A percentile compares a stretch with the other conserved stretches of the same genome.
Evolutionary conservation across 2,888 invertebrate genomes (phyloP).

Genomic region (Idaea dimidiata): DNA sequence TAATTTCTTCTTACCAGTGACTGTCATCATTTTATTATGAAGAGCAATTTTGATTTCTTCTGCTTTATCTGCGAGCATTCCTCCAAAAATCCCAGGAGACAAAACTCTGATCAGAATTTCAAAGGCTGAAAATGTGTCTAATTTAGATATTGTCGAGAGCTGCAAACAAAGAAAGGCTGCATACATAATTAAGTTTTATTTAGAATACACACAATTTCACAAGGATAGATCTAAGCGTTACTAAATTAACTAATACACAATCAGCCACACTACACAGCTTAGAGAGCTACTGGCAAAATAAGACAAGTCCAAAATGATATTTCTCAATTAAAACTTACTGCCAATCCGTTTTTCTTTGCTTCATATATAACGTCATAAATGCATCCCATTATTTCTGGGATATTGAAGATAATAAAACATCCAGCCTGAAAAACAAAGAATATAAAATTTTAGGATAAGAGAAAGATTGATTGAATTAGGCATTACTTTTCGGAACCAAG

Average conservation of each 20-base stretch:
- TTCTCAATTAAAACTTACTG: not conserved
- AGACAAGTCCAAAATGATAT: not conserved
- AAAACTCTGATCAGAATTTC: not conserved
- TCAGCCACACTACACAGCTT: no score
- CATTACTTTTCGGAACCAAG: no score
- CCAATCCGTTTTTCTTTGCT: not conserved
- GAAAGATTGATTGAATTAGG: not conserved
- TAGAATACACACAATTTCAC: no score
- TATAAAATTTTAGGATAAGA: not conserved
- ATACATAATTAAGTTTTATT: not conserved
- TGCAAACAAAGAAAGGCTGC: conserved; percentile 1
- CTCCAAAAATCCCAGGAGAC: not conserved
- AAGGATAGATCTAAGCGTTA: not conserved
- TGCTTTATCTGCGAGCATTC: not conserved
- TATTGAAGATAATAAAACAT: conserved; percentile 3
- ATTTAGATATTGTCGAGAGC: not conserved
- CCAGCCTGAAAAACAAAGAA: not conserved
- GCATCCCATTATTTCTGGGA: conserved; percentile 8
- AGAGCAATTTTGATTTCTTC: not conserved
- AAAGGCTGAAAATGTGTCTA: not conserved
- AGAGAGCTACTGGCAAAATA: not conserved
- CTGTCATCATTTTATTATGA: not conserved
- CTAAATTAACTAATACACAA: not conserved
- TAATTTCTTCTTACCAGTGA: not conserved
- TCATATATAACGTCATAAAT: not conserved